phyloP scores from a whole-genome alignment of 2,888 invertebrate species.

The Branchinecta sandiegonensis region DNA sequence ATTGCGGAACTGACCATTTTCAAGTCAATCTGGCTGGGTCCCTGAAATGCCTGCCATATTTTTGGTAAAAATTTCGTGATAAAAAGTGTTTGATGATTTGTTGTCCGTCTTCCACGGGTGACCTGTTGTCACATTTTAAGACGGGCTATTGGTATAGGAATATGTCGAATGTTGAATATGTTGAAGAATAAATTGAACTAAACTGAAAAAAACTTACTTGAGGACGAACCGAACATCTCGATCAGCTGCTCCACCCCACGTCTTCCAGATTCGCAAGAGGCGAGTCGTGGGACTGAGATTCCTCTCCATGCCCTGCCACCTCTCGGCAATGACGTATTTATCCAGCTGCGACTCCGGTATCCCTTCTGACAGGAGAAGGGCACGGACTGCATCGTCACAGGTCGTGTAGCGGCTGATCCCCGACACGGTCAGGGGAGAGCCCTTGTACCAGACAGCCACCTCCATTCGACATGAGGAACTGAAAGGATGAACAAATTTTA shows the following conservation, averaged over 20 bases:
- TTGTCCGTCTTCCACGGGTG: too few species aligned
- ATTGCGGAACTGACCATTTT: too few species aligned
- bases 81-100: too few species aligned
- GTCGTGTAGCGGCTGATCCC: constrained; percentile 7
- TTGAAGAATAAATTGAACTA: too few species aligned
- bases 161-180: too few species aligned
- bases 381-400: background rate
- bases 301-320: background rate
- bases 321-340: background rate
- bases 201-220: background rate
- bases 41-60: too few species aligned
- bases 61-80: too few species aligned
- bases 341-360: constrained; percentile 12
- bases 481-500: too few species aligned
- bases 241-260: background rate
- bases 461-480: background rate
- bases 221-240: background rate
- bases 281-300: constrained; percentile 12
- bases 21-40: too few species aligned
- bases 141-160: too few species aligned
- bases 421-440: background rate
- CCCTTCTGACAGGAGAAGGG: constrained; percentile 6
- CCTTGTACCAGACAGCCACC: constrained; percentile 10
- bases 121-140: too few species aligned
- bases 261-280: constrained; percentile 11